Evolutionary conservation across 2,113 vertebrate genomes (phyloP), one percentile per base, ranked within the genome.

Genomic region (Sterna hirundo): DNA sequence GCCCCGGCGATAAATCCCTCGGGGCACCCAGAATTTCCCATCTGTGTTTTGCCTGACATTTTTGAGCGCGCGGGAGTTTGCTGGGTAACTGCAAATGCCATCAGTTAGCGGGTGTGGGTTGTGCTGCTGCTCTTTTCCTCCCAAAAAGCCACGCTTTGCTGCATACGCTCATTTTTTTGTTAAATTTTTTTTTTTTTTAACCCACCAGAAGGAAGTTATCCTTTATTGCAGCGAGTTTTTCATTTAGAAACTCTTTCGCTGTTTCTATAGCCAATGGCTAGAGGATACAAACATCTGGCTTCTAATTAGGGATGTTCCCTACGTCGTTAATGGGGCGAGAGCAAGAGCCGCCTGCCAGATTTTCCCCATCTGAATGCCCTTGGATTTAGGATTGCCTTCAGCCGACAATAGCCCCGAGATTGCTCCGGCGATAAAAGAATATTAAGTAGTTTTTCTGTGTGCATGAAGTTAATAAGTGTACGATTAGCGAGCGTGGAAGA

Each of bases 1-100:
- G 15, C 46, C 52, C 51, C 11, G 8, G 15, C 40, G 1, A 1
- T 68, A 30, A 61, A 51, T 27, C 64, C 38, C 71, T 49, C 11
- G 21, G 21, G 47, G 47, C 47, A 49, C 21, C 47, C 47, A 21
- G 47, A 49, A 49, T 49, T 58, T 38, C 57, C 57, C 69, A 11
- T 64, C 83, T 60, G 70, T 65, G 93, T 61, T 94, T 62, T 68
- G n/a, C 75, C 51, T 47, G 79, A 51, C 76, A 7, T 90, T 94
- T 40, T 20, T 83, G 20, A 4, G 82, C 7, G 5, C 7, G 90
- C 13, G 42, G 94, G 95, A 90, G 90, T 87, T 69, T 6, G 74
- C 71, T n/a, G 2, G 21, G 78, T 5, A 30, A 9, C n/a, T 42
- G 83, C 27, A 13, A 22, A 54, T 32, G 72, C 60, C 64, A 3